Evolutionary conservation across 2,797 vertebrate genomes (phyloP).

Genomic region (Pseudochirops corinnae): DNA sequence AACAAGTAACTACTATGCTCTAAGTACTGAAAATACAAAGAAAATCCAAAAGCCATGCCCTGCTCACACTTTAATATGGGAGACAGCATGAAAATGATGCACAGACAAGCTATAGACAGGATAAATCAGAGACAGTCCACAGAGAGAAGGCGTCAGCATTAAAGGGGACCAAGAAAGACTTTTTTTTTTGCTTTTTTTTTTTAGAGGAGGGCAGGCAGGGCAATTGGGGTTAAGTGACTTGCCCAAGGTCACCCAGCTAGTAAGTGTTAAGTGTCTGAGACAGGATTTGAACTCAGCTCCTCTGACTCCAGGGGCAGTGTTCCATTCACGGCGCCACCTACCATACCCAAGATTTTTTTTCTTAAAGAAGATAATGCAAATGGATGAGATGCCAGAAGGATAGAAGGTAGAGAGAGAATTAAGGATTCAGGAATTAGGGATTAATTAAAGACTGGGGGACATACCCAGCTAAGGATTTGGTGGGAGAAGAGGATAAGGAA

Average conservation of each 20-base stretch:
- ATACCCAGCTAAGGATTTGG: background rate
- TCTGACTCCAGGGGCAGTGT: too few species aligned
- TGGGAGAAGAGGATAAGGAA: background rate
- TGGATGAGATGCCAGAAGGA: background rate
- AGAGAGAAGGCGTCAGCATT: background rate
- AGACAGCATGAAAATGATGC: background rate
- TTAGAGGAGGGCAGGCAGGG: too few species aligned
- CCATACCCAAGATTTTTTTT: too few species aligned
- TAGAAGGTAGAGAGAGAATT: background rate
- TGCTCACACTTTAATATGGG: background rate
- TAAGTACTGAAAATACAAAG: background rate
- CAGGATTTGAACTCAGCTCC: too few species aligned
- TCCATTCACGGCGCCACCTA: too few species aligned
- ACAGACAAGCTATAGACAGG: background rate
- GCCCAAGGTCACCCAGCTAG: too few species aligned
- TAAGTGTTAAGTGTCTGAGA: too few species aligned
- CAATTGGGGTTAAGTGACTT: too few species aligned
- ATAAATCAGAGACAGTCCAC: background rate
- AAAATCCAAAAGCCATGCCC: background rate
- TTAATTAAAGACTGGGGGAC: background rate
- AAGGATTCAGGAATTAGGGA: background rate
- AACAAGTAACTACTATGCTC: background rate
- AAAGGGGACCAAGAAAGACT: background rate
- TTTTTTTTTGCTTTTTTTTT: too few species aligned
- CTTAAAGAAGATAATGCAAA: background rate